Evolutionary conservation across 1,140 invertebrate species (phyloP).

Genomic region (Bombus terrestris): DNA sequence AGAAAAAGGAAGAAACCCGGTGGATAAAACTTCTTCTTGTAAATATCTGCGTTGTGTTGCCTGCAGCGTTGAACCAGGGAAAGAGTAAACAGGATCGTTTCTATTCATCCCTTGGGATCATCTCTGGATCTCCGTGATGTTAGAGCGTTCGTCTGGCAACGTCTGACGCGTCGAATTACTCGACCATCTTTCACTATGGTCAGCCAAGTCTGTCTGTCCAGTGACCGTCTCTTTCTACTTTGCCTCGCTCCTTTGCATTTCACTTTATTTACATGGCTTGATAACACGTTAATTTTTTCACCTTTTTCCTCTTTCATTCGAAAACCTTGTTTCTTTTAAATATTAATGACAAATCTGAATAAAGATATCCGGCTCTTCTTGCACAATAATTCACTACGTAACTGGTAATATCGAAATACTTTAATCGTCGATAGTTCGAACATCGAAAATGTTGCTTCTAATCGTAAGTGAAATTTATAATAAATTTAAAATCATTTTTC

Average conservation of each 20-base stretch:
- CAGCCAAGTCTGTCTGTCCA: not conserved
- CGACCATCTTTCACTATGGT: not conserved
- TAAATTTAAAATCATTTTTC: no score
- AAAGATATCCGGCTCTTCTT: no score
- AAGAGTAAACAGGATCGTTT: constrained; percentile 74
- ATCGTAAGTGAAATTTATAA: no score
- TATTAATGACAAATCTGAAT: no score
- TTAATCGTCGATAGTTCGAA: no score
- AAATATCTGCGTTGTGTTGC: constrained; percentile 58
- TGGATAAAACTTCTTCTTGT: constrained; percentile 32
- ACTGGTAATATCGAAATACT: not conserved
- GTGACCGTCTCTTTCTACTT: not conserved
- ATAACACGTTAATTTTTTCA: no score
- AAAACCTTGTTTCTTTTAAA: no score
- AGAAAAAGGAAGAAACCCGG: not conserved
- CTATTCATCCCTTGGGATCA: constrained; percentile 76
- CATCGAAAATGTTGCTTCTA: no score
- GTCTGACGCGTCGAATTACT: constrained; percentile 57
- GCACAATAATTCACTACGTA: not conserved
- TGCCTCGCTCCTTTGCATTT: not conserved
- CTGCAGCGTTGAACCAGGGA: constrained; percentile 40
- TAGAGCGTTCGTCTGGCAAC: constrained; percentile 2
- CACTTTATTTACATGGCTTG: not conserved
- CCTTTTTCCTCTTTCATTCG: not conserved
- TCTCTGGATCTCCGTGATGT: constrained; percentile 56